These are phyloP conservation scores for Prinia subflava DNA, from an alignment of 2,113 vertebrate species.

Conservation along the genomic window DNA sequence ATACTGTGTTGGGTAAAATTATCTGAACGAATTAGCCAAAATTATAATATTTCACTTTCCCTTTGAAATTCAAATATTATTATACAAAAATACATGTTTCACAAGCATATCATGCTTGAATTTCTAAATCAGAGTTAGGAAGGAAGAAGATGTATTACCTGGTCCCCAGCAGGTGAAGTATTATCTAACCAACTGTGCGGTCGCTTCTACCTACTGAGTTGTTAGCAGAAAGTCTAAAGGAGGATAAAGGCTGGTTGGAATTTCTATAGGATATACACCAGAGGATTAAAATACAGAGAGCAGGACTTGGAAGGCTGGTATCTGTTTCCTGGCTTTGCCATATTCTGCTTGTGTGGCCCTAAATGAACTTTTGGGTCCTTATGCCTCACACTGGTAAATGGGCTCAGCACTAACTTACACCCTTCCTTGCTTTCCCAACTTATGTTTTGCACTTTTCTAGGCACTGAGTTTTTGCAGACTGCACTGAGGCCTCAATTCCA, in stretches of 20 bases:
- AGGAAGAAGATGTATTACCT: neutral
- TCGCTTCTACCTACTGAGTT: neutral
- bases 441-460: neutral
- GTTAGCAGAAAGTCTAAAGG: neutral
- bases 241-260: neutral
- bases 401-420: fast-evolving
- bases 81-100: neutral
- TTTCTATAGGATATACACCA: neutral
- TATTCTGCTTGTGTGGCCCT: neutral
- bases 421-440: neutral
- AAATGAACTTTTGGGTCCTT: neutral
- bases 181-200: neutral
- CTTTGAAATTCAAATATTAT: neutral
- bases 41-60: neutral
- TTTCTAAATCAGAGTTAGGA: neutral
- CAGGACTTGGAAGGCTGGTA: neutral
- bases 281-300: neutral
- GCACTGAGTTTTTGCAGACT: neutral
- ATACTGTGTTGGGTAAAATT: neutral
- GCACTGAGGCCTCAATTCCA: neutral
- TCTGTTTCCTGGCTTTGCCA: neutral
- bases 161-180: neutral
- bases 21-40: neutral
- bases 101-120: neutral
- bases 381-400: neutral